Base-by-base conservation (phyloP, 2,888 invertebrate species). In the Strigamia crassipes region DNA sequence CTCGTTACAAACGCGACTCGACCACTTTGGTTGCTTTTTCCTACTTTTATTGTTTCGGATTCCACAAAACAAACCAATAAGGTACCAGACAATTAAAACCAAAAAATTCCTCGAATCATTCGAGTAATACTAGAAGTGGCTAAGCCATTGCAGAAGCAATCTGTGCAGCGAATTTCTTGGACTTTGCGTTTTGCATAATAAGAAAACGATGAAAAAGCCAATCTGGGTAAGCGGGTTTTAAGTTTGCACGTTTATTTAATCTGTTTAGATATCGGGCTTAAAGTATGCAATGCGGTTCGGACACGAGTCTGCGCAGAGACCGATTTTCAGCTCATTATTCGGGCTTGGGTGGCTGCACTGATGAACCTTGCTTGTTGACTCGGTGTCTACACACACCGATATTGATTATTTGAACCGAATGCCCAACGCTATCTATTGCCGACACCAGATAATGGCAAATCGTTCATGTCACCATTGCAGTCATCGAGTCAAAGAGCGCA, bases 301-400 rank as follows among this genome's bases (percentile, higher is more conserved):
- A 61, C 61, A 3, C 18, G 21, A 61, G 61, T 61, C 61, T 61
- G 61, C 8, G 18, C 8, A 61, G 4, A 21, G 18, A 61, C 21
- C 61, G 1, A 61, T 61, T 61, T n/a, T 61, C 61, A 61, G 61
- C 61, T 61, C 61, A 61, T 61, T 61, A 61, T 61, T 61, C 61
- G 61, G 18, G 61, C 61, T 61, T 61, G 61, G 61, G 61, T 61
- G 61, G 61, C 18, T 61, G 61, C 61, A 61, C 61, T 61, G 61
- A 61, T 61, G 61, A 61, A 61, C 61, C 61, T n/a, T 61, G 61
- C 61, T n/a, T 61, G 61, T 61, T 61, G 61, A 61, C 61, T 61
- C 18, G 51, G 51, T 61, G 61, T 61, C 61, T 61, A 61, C 61
- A 61, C 51, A 61, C 61, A 5, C n/a, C 4, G 56, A n/a, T 61